Conservation (phyloP, 2,797 vertebrate species). For the Danio jaintianensis region DNA sequence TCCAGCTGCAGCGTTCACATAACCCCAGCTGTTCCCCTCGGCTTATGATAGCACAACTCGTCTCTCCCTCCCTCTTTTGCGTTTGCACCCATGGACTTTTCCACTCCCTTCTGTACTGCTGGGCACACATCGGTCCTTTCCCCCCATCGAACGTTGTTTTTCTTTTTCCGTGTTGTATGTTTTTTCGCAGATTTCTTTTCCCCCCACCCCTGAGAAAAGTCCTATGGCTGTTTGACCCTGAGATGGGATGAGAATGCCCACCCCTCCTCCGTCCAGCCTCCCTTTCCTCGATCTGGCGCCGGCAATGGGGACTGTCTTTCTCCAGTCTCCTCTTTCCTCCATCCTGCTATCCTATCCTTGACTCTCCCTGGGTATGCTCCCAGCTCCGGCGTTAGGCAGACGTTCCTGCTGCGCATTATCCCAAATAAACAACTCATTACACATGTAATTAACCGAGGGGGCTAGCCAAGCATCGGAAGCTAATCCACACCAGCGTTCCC, state of each 20-base stretch:
- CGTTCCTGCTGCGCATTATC: slow-evolving; percentile 79
- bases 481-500: slow-evolving; percentile 79
- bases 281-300: slow-evolving; percentile 56
- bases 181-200: slow-evolving; percentile 69
- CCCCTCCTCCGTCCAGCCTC: slow-evolving; percentile 66
- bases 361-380: slow-evolving; percentile 69
- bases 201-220: slow-evolving; percentile 80
- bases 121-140: slow-evolving; percentile 63
- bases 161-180: slow-evolving; percentile 71
- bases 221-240: slow-evolving; percentile 74
- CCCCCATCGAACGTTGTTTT: slow-evolving; percentile 62
- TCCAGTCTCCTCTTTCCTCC: slow-evolving; percentile 60
- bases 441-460: slow-evolving; percentile 82
- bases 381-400: slow-evolving; percentile 64
- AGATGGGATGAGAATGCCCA: slow-evolving; percentile 73
- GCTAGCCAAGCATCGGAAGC: slow-evolving; percentile 75
- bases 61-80: slow-evolving; percentile 69
- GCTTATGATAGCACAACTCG: slow-evolving; percentile 85
- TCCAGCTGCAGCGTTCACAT: slow-evolving; percentile 85
- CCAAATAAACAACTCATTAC: slow-evolving; percentile 87
- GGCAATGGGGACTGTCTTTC: slow-evolving; percentile 49
- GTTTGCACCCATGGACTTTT: slow-evolving; percentile 83
- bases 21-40: slow-evolving; percentile 81
- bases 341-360: slow-evolving; percentile 70
- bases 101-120: slow-evolving; percentile 74